Conservation (phyloP, 2,888 invertebrate species). For the Idaea straminata region DNA sequence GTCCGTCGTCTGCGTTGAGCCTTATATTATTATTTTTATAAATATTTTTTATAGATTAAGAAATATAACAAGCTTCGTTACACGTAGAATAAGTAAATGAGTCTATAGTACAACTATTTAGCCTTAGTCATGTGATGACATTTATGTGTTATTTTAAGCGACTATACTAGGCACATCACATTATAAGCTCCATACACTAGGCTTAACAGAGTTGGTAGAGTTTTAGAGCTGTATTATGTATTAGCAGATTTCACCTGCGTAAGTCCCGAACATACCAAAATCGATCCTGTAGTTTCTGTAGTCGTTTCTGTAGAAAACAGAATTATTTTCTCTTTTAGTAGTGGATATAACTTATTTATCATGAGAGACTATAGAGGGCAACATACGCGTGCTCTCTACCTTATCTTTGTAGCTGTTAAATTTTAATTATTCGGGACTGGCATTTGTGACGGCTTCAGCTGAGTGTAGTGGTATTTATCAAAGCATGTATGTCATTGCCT, state of each 20-base stretch:
- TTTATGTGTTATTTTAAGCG: slow-evolving; percentile 26
- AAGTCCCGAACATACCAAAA: no score
- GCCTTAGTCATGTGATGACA: slow-evolving; percentile 64
- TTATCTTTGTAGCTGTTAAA: no score
- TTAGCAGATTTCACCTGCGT: no score
- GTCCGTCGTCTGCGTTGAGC: neutral
- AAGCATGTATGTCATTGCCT: slow-evolving; percentile 56
- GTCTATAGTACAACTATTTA: slow-evolving; percentile 71
- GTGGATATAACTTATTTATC: no score
- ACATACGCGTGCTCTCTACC: no score
- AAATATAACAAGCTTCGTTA: slow-evolving; percentile 40
- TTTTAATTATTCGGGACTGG: neutral
- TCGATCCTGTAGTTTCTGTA: no score
- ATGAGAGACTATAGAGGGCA: no score
- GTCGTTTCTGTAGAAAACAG: no score
- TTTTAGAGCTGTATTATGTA: neutral
- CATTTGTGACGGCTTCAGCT: neutral
- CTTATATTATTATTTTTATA: neutral
- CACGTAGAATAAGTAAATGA: slow-evolving; percentile 30
- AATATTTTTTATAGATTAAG: slow-evolving; percentile 30
- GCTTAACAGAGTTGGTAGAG: neutral
- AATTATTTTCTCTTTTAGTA: no score
- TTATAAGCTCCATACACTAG: neutral
- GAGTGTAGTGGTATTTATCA: slow-evolving; percentile 30
- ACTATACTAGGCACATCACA: neutral